Percentiles rank a stretch among this genome's conserved stretches.
Conservation (phyloP, 2,113 vertebrate genomes). For the Rafetus swinhoei region DNA sequence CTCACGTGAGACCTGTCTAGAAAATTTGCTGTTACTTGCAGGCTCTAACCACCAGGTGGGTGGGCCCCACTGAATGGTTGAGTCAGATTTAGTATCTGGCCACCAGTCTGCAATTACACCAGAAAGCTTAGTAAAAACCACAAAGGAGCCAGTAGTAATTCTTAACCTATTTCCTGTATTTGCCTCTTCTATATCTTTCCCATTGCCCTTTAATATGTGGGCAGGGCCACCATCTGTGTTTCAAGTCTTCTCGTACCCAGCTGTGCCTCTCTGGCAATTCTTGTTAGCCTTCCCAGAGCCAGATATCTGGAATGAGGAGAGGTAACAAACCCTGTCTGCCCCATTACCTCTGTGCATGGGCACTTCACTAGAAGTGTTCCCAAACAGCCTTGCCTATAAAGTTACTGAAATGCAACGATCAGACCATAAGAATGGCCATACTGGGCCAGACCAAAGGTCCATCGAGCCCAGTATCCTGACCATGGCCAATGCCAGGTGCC, state of each 20-base stretch:
- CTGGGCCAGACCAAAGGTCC: too few species aligned
- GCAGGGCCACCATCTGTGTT: not conserved
- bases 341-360: not conserved
- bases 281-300: not conserved
- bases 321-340: not conserved
- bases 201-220: not conserved
- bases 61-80: conserved; percentile 19
- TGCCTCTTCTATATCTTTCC: not conserved
- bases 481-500: too few species aligned
- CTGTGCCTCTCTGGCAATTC: not conserved
- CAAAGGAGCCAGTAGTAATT: not conserved
- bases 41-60: conserved; percentile 14
- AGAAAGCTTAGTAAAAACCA: conserved; percentile 22
- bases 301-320: not conserved
- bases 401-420: not conserved
- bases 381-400: not conserved
- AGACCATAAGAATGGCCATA: not conserved
- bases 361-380: not conserved
- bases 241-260: not conserved
- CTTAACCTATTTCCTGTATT: conserved; percentile 22
- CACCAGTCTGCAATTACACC: conserved; percentile 19
- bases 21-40: conserved; percentile 15
- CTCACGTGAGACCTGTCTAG: not conserved
- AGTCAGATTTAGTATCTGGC: conserved; percentile 23
- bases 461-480: too few species aligned